Base-by-base conservation (phyloP, 2,797 vertebrate genomes). In the Ptychadena robeensis region DNA sequence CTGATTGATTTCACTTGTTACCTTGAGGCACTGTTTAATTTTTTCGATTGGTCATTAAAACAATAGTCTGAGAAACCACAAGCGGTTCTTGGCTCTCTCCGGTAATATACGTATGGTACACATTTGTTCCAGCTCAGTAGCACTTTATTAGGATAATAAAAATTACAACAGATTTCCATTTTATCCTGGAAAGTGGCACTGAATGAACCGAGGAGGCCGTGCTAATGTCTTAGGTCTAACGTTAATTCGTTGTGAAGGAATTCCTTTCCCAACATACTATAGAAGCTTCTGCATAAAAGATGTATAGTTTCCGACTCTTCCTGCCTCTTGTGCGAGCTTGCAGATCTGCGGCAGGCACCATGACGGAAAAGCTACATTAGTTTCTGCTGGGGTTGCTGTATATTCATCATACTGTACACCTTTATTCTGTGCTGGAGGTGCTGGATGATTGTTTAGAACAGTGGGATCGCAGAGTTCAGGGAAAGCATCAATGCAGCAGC, bases 151-250 rank as follows among this genome's bases (percentile, higher is more conserved):
- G 9, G 73, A 25, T 34, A 38, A 69, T 69, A 69, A 38, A 34
- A 38, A 18, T 34, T 38, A 69, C 59, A 61, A 28, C 67, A 31
- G 67, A 38, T 69, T 34, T 69, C 67, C 67, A 38, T 34, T 34
- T 35, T 35, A 38, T 34, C 67, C 67, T 22, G 31, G 18, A 34
- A 69, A 30, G 1, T 31, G 8, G 9, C 18, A 25, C 59, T 25
- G 59, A 25, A 10, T 11, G 25, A 61, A 28, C n/a, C 11, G 59
- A 9, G 25, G n/a, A 61, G 59, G 27, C 59, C 27, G 9, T 61
- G 59, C 28, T 61, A 61, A 25, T 9, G 11, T 25, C 59, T 28
- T 28, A 9, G 4, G n/a, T 25, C 27, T 61, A 9, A 10, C 28
- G 25, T 27, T 61, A 61, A 28, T 61, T 27, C 59, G 11, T 28